Evolutionary conservation across 2,888 invertebrate species (phyloP), one percentile per base, ranked within the genome.

Genomic region (Bedellia somnulentella): DNA sequence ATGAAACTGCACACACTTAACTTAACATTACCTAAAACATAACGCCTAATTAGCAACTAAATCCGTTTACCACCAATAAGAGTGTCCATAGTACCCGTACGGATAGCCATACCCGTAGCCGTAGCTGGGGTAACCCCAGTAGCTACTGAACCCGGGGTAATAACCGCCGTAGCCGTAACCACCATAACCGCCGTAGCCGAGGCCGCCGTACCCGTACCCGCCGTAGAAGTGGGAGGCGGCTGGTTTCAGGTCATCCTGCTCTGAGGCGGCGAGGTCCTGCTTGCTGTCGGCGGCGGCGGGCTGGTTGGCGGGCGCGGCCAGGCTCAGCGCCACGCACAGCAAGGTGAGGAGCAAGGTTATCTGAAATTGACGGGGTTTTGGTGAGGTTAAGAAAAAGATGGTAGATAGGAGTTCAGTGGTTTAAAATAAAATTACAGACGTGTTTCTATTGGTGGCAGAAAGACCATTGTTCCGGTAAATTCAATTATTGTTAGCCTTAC

Each of bases 221-320:
- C 63, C 63, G 52, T 62, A 73, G n/a, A n/a, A 18, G 33, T 62
- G 61, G 0, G 73, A 58, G 0, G 75, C 76, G 0, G 67, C 67
- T 0, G 71, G 53, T 36, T 71, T 64, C 2, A 76, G 45, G 37
- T 75, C 75, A 9, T 61, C 67, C 12, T 64, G 60, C 3, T 60
- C 63, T 2, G 53, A 13, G 10, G 29, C 25, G 3, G 15, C 27
- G 2, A 28, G 13, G 10, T 10, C 8, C 14, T 27, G 15, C 13
- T 5, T 15, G 9, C 32, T 32, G 48, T 44, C 18, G 5, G 5
- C 18, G 5, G 2, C 44, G 28, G 43, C 37, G 12, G 43, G 42
- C 11, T 49, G 44, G 27, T 60, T 58, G 0, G 55, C 53, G 1
- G 62, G 62, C 0, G 68, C 68, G 2, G 62, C 52, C n/a, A 48